Evolutionary conservation across 2,797 vertebrate genomes (phyloP).

Genomic region (Echeneis naucrates): DNA sequence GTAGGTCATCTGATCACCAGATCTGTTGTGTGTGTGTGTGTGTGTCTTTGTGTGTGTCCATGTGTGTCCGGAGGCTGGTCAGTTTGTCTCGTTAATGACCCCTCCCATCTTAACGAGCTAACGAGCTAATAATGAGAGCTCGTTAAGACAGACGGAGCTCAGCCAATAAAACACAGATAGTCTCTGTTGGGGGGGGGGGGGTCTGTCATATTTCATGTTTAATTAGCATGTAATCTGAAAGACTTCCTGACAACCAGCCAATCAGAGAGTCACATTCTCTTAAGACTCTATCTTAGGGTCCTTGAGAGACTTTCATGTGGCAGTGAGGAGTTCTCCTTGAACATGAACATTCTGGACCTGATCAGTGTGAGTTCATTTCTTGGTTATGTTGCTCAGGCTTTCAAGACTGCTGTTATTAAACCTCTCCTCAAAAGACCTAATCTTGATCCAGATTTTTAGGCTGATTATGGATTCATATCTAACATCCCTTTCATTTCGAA

Average conservation of each 20-base stretch:
- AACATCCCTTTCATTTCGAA: too few relatives aligned
- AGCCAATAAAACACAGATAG: conserved; percentile 64
- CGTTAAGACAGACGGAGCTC: conserved; percentile 58
- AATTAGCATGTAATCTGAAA: too few relatives aligned
- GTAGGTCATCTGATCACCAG: conserved; percentile 48
- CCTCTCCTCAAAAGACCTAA: too few relatives aligned
- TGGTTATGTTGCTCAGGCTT: too few relatives aligned
- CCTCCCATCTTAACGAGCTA: conserved; percentile 70
- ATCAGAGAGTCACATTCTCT: conserved; percentile 4
- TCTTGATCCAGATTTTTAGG: too few relatives aligned
- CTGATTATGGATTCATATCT: too few relatives aligned
- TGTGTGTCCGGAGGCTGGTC: conserved; percentile 69
- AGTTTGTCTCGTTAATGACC: conserved; percentile 72
- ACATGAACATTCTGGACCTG: too few relatives aligned
- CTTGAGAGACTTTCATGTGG: not conserved
- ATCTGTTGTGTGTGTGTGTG: conserved; percentile 31
- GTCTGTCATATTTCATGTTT: conserved; percentile 12
- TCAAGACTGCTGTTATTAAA: too few relatives aligned
- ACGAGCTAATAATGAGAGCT: conserved; percentile 65
- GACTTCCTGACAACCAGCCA: not conserved
- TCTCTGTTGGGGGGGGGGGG: not conserved
- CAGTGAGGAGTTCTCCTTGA: not conserved
- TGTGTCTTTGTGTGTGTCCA: conserved; percentile 13
- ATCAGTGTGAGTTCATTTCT: too few relatives aligned
- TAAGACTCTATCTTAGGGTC: too few relatives aligned